A percentile compares a stretch with the other conserved stretches of the same genome.
phyloP scores from a whole-genome alignment of 1,140 invertebrate genomes.

The Hycleus phaleratus region DNA sequence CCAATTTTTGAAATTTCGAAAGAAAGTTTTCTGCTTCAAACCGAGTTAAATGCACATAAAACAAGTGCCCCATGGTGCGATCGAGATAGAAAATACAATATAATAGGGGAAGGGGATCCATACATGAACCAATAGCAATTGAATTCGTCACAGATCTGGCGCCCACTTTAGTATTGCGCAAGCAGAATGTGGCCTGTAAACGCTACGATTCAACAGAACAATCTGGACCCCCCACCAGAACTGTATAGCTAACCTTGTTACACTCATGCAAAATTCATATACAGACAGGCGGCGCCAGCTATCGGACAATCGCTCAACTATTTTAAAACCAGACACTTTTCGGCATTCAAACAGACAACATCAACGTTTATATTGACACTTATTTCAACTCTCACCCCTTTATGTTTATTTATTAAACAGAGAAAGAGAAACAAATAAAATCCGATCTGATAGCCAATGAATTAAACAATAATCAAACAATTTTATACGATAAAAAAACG shows the following conservation, averaged over 20 bases:
- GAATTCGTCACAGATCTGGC: constrained; percentile 37
- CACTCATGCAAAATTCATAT: neutral
- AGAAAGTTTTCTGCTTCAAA: neutral
- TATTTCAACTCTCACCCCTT: too few species aligned
- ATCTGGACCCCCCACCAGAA: constrained; percentile 15
- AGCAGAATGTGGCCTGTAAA: constrained; percentile 31
- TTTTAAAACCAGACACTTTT: constrained; percentile 30
- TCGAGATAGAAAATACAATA: constrained; percentile 9
- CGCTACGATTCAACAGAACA: constrained; percentile 23
- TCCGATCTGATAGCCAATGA: too few species aligned
- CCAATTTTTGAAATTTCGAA: neutral
- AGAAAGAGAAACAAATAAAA: too few species aligned
- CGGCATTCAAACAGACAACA: constrained; percentile 37
- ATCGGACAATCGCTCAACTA: constrained; percentile 29
- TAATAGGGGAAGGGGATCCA: constrained; percentile 36
- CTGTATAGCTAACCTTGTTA: constrained; percentile 10
- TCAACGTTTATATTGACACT: constrained; percentile 34
- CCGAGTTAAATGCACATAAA: neutral
- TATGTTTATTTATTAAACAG: too few species aligned
- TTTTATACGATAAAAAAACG: neutral
- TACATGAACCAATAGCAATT: constrained; percentile 37
- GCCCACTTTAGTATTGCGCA: constrained; percentile 37
- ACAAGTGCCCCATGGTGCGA: neutral
- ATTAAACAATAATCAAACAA: constrained; percentile 24
- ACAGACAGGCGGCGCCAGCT: constrained; percentile 30